Evolutionary conservation across 1,140 invertebrate genomes (phyloP).

Genomic region (Scaptodrosophila lebanonensis): DNA sequence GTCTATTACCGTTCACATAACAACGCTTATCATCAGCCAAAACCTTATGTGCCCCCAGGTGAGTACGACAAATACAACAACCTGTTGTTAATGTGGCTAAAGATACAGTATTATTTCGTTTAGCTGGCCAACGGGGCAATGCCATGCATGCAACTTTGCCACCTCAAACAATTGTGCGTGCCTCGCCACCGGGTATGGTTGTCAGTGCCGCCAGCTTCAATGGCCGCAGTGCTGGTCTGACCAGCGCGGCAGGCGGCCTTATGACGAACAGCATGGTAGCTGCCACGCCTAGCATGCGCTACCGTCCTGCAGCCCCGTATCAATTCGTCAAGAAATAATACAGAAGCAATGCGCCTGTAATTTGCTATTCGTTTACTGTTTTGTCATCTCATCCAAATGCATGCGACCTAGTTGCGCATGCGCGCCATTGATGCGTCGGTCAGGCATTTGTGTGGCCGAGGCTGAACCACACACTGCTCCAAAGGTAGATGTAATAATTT

Average conservation of each 20-base stretch:
- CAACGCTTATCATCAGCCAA: slow-evolving; percentile 72
- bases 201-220: slow-evolving; percentile 68
- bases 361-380: slow-evolving; percentile 64
- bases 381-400: slow-evolving; percentile 32
- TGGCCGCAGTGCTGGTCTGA: slow-evolving; percentile 60
- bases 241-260: slow-evolving; percentile 56
- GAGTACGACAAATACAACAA: slow-evolving; percentile 1
- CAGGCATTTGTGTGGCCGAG: slow-evolving; percentile 1
- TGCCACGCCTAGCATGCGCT: slow-evolving; percentile 58
- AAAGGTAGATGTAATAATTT: slow-evolving; percentile 72
- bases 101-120: not conserved
- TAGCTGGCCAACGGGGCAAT: slow-evolving; percentile 68
- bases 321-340: slow-evolving; percentile 76
- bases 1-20: slow-evolving; percentile 75
- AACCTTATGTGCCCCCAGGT: slow-evolving; percentile 76
- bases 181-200: slow-evolving; percentile 65
- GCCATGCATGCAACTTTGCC: slow-evolving; percentile 68
- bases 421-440: slow-evolving; percentile 28
- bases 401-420: slow-evolving; percentile 35
- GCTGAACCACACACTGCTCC: slow-evolving; percentile 51
- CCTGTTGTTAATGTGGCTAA: not conserved
- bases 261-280: slow-evolving; percentile 63
- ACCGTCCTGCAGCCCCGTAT: slow-evolving; percentile 67
- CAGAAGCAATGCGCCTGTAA: slow-evolving; percentile 54
- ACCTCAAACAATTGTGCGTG: slow-evolving; percentile 66